Conservation (phyloP, 2,797 vertebrate genomes). For the Podargus strigoides region DNA sequence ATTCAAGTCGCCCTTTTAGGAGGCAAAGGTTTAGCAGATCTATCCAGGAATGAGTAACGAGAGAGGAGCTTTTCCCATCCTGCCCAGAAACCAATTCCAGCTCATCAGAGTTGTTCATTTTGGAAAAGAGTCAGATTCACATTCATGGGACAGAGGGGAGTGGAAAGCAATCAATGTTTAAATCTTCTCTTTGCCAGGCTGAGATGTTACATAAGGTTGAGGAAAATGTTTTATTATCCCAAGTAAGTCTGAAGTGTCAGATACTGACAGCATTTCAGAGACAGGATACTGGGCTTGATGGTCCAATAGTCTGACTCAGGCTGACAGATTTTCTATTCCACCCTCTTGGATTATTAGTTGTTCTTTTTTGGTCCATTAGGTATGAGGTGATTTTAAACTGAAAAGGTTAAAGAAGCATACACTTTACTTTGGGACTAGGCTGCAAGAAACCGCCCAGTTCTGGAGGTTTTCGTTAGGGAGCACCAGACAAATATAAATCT, state of each 20-base stretch:
- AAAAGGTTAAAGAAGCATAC: slow-evolving; percentile 54
- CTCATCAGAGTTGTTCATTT: slow-evolving; percentile 67
- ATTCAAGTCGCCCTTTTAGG: slow-evolving; percentile 16
- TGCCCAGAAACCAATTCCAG: slow-evolving; percentile 67
- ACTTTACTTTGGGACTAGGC: neutral
- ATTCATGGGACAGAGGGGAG: slow-evolving; percentile 58
- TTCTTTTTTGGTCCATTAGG: slow-evolving; percentile 49
- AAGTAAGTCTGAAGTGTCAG: slow-evolving; percentile 47
- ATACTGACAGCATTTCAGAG: slow-evolving; percentile 53
- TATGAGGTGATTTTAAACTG: slow-evolving; percentile 30
- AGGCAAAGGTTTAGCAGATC: slow-evolving; percentile 39
- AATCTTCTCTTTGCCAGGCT: slow-evolving; percentile 55
- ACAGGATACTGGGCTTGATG: slow-evolving; percentile 49
- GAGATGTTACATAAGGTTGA: slow-evolving; percentile 65
- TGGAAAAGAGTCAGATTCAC: slow-evolving; percentile 56
- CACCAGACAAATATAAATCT: neutral
- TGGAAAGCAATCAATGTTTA: slow-evolving; percentile 65
- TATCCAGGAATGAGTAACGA: slow-evolving; percentile 52
- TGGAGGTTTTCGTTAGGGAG: neutral
- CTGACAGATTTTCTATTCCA: slow-evolving; percentile 49
- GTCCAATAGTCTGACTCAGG: slow-evolving; percentile 61
- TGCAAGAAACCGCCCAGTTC: neutral
- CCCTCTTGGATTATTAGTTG: slow-evolving; percentile 53
- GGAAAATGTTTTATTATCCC: slow-evolving; percentile 67
- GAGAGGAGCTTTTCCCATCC: slow-evolving; percentile 62